These are phyloP conservation scores for Ernsta delagoae DNA, from an alignment of 2,888 invertebrate genomes.

Conservation along the genomic window DNA sequence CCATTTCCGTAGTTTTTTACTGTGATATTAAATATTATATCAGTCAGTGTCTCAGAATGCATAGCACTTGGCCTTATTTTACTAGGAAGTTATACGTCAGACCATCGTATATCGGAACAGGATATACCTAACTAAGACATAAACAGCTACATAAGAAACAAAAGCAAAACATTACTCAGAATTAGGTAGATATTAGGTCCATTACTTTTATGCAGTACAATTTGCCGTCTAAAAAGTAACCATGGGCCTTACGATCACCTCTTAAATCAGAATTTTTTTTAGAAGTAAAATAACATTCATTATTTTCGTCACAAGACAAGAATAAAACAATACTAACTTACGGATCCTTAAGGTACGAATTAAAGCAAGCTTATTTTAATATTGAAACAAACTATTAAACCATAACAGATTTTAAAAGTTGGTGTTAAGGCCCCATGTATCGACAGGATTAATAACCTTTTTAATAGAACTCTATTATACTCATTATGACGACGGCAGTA, in stretches of 20 bases:
- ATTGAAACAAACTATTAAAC: no score
- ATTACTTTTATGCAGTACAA: slow-evolving; percentile 14
- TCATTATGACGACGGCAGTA: no score
- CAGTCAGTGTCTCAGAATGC: slow-evolving; percentile 19
- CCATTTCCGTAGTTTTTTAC: not conserved
- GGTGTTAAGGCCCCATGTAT: not conserved
- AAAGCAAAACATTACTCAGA: slow-evolving; percentile 22
- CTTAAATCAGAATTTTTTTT: no score
- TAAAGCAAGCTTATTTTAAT: no score
- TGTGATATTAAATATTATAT: not conserved
- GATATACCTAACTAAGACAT: slow-evolving; percentile 36
- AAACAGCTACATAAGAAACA: slow-evolving; percentile 38
- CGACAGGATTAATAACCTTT: slow-evolving; percentile 2
- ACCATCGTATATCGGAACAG: slow-evolving; percentile 48
- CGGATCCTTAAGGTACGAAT: no score
- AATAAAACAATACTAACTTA: no score
- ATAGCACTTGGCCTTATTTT: slow-evolving; percentile 40
- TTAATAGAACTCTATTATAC: not conserved
- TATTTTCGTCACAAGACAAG: no score
- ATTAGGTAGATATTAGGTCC: not conserved
- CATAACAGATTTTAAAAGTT: no score
- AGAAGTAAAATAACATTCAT: no score
- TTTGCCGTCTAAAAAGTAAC: slow-evolving; percentile 4
- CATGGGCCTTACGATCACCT: not conserved
- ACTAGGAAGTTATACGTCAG: slow-evolving; percentile 46